Evolutionary conservation across 2,113 vertebrate genomes (phyloP), one percentile per base, ranked within the genome.

Genomic region (Leucopsar rothschildi): DNA sequence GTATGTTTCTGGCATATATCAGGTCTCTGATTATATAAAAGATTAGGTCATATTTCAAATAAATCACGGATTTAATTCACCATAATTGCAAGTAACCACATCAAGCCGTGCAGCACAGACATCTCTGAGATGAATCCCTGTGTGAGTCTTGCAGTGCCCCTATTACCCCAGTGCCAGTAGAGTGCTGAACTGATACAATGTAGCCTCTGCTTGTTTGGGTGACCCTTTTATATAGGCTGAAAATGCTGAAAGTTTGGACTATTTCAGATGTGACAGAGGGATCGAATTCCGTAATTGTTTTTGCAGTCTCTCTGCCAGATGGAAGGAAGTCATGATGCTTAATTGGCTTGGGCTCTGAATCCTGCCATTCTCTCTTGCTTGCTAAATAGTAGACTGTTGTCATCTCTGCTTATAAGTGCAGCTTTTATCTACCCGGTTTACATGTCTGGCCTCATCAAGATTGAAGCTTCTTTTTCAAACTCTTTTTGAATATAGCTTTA

Each of bases 341-440:
- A 76, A 90, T 88, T 93, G 79, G 59, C 72, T 93, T 86, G 37
- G 57, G 13, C 40, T 93, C 79, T 91, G 79, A 93, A 93, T 95
- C 40, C 49, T 95, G 73, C 57, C 55, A 20, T 96, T 96, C 79
- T 82, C 18, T 82, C 14, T 72, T 42, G 55, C 56, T 76, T 71
- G 50, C 60, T 82, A 28, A 94, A 68, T 78, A 45, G 55, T 44
- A 73, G 93, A 15, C 52, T 93, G n/a, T 77, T 91, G 59, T 85
- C 75, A 83, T 77, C 56, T 19, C 22, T 78, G 65, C 61, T 91
- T 90, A 61, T 75, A 89, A 93, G 91, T 47, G 59, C 64, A 72
- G 47, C 68, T 91, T 93, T 91, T 73, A 33, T 91, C 29, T 85
- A 28, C 29, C 20, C 1, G 0, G 2, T 61, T 13, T 6, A 5